phyloP scores from a whole-genome alignment of 2,888 invertebrate species.

The Cyclophora albipunctata region DNA sequence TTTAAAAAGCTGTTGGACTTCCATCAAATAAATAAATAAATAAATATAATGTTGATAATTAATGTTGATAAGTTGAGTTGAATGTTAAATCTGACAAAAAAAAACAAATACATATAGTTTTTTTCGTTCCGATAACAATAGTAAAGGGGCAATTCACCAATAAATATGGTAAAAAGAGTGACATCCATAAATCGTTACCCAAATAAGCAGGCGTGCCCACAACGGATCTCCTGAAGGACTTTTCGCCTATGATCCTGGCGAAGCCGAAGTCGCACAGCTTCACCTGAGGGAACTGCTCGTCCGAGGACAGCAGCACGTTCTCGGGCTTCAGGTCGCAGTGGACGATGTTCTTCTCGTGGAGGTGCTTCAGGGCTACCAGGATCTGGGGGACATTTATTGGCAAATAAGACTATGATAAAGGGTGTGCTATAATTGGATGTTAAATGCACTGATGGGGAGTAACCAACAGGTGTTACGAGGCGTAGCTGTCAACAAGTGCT shows the following conservation, averaged over 20 bases:
- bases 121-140: no score
- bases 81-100: no score
- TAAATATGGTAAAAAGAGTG: no score
- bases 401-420: conserved; percentile 12
- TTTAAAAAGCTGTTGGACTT: no score
- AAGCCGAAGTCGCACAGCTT: conserved; percentile 99
- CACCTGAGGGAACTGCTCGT: conserved; percentile 97
- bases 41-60: no score
- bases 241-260: conserved; percentile 98
- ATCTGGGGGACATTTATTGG: conserved; percentile 76
- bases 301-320: conserved; percentile 96
- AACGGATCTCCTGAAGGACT: conserved; percentile 96
- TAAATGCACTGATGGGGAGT: no score
- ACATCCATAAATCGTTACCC: conserved; percentile 68
- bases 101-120: no score
- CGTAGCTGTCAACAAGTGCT: no score
- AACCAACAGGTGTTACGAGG: no score
- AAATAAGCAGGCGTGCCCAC: conserved; percentile 99
- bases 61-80: no score
- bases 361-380: conserved; percentile 94
- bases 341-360: conserved; percentile 98
- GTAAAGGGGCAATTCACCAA: no score
- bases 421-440: neutral
- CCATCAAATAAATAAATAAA: no score
- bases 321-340: conserved; percentile 99